phyloP scores from a whole-genome alignment of 2,113 vertebrate species.

The Corynorhinus townsendii region DNA sequence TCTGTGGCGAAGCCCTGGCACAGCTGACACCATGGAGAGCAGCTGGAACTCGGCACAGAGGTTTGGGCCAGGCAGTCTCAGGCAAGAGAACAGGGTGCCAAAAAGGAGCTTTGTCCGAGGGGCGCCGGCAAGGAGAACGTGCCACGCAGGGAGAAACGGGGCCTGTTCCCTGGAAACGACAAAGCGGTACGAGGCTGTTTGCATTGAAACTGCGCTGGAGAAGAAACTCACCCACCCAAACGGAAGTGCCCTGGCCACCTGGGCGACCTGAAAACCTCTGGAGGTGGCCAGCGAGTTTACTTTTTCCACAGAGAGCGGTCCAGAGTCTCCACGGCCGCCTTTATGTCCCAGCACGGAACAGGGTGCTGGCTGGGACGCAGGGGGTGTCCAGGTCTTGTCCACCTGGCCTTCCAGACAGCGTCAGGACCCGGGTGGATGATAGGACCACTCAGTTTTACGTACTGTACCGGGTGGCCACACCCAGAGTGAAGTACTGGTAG shows the following conservation, averaged over 20 bases:
- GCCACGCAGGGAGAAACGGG: neutral
- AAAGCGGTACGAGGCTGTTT: rapidly evolving
- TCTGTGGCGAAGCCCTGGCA: neutral
- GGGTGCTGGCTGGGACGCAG: neutral
- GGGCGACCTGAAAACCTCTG: no score
- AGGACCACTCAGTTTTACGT: neutral
- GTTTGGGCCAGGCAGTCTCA: neutral
- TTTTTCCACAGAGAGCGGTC: rapidly evolving
- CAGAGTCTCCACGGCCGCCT: neutral
- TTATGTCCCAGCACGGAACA: rapidly evolving
- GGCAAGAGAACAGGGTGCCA: neutral
- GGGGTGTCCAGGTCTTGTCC: neutral
- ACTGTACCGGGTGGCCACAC: neutral
- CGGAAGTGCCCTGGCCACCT: neutral
- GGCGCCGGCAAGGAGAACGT: neutral
- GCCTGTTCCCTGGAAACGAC: neutral
- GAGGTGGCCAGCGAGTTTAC: neutral
- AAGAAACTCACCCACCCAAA: neutral
- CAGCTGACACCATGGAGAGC: neutral
- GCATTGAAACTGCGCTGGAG: neutral
- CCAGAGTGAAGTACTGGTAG: neutral
- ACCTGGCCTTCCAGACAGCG: neutral
- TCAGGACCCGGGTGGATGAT: neutral
- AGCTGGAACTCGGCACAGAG: neutral
- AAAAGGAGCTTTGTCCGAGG: neutral